A percentile compares a stretch with the other conserved stretches of the same genome.
Evolutionary conservation across 2,888 invertebrate genomes (phyloP).

Genomic region (Hipparchia sbordonii): DNA sequence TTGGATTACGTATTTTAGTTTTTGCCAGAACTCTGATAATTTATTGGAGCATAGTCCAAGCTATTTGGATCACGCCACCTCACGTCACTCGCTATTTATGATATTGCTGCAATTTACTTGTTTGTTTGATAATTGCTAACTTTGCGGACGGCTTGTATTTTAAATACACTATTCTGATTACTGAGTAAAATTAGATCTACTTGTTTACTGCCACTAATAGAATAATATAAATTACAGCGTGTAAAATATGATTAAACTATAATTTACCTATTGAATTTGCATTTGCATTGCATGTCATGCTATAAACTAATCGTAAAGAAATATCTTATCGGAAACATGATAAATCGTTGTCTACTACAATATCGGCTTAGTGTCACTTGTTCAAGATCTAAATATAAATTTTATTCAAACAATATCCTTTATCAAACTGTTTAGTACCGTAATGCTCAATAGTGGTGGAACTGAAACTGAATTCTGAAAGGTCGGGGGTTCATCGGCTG

Average conservation of each 20-base stretch:
- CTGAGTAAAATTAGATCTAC: slow-evolving; percentile 1
- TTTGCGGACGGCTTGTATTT: slow-evolving; percentile 15
- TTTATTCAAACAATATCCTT: too few species aligned
- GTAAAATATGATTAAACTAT: neutral
- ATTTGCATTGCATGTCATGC: neutral
- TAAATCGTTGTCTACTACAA: too few species aligned
- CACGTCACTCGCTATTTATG: slow-evolving; percentile 29
- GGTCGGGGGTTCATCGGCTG: too few species aligned
- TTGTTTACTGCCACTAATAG: neutral
- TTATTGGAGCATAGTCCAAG: slow-evolving; percentile 12
- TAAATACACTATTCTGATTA: slow-evolving; percentile 13
- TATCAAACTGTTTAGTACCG: too few species aligned
- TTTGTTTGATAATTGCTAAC: slow-evolving; percentile 20
- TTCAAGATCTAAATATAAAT: too few species aligned
- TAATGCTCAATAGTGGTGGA: too few species aligned
- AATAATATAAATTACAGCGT: neutral
- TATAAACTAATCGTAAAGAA: neutral
- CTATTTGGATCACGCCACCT: slow-evolving; percentile 33
- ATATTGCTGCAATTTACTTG: slow-evolving; percentile 24
- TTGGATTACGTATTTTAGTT: slow-evolving; percentile 11
- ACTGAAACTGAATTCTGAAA: too few species aligned
- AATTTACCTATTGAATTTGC: neutral
- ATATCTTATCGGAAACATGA: too few species aligned
- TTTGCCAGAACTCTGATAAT: neutral
- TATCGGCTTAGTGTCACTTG: too few species aligned